A percentile compares a stretch with the other conserved stretches of the same genome.
Conservation (phyloP, 1,140 invertebrate genomes). For the Ericerus pela region DNA sequence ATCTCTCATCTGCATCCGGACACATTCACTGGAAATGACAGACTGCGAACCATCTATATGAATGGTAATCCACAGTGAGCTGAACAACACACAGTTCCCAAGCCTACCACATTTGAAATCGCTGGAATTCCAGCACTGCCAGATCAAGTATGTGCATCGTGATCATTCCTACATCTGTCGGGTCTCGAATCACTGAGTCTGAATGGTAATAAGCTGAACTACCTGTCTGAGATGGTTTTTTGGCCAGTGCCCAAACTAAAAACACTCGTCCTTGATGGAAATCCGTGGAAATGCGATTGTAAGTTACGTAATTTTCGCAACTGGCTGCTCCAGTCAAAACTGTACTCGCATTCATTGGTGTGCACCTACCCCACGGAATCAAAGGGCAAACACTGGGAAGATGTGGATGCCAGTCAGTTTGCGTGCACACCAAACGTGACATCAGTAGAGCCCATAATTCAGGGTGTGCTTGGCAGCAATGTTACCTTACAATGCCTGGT, state of each 20-base stretch:
- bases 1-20: conserved; percentile 47
- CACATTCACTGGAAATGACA: conserved; percentile 59
- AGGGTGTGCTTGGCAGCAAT: conserved; percentile 55
- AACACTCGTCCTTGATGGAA: conserved; percentile 62
- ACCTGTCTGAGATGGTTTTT: conserved; percentile 47
- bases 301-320: conserved; percentile 59
- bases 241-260: conserved; percentile 51
- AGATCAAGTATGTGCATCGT: conserved; percentile 49
- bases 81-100: conserved; percentile 52
- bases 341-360: conserved; percentile 46
- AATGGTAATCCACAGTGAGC: conserved; percentile 48
- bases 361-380: conserved; percentile 45
- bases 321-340: conserved; percentile 56
- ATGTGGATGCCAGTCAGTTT: conserved; percentile 47
- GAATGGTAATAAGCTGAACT: conserved; percentile 48
- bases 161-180: conserved; percentile 48
- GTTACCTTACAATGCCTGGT: conserved; percentile 64
- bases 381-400: conserved; percentile 45
- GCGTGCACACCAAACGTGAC: conserved; percentile 54
- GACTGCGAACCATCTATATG: conserved; percentile 48
- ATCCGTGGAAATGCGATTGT: conserved; percentile 80
- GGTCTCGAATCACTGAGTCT: conserved; percentile 53
- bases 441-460: conserved; percentile 42
- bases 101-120: conserved; percentile 49
- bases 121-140: conserved; percentile 59